Evolutionary conservation across 2,797 vertebrate genomes (phyloP).

Genomic region (Passerculus sandwichensis): DNA sequence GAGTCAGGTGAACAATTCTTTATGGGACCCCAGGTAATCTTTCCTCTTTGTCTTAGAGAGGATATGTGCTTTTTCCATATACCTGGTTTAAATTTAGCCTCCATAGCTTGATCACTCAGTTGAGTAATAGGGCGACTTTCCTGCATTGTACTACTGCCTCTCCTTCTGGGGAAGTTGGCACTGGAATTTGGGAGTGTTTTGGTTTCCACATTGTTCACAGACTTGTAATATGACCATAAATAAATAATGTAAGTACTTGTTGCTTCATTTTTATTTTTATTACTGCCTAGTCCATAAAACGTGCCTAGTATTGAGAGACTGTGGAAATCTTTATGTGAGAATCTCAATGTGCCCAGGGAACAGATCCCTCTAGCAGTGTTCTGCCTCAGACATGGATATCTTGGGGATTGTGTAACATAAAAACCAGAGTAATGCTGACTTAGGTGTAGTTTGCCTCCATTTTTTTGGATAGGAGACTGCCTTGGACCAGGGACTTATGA

Average conservation of each 20-base stretch:
- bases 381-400: background rate
- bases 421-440: background rate
- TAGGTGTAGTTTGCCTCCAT: background rate
- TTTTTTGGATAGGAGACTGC: background rate
- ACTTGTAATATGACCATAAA: background rate
- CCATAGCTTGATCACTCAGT: background rate
- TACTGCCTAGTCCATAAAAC: background rate
- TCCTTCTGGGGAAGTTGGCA: slow-evolving; percentile 8
- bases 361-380: background rate
- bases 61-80: background rate
- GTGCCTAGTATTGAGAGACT: background rate
- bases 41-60: background rate
- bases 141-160: background rate
- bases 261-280: background rate
- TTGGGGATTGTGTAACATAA: background rate
- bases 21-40: background rate
- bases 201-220: slow-evolving; percentile 19
- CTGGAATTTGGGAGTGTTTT: background rate
- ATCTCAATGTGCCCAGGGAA: background rate
- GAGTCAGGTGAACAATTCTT: background rate
- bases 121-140: background rate
- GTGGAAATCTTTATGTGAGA: background rate
- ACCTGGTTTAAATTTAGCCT: background rate
- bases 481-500: background rate
- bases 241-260: slow-evolving; percentile 2